Evolutionary conservation across 2,888 invertebrate genomes (phyloP).

Genomic region (Loripinus fragilis): DNA sequence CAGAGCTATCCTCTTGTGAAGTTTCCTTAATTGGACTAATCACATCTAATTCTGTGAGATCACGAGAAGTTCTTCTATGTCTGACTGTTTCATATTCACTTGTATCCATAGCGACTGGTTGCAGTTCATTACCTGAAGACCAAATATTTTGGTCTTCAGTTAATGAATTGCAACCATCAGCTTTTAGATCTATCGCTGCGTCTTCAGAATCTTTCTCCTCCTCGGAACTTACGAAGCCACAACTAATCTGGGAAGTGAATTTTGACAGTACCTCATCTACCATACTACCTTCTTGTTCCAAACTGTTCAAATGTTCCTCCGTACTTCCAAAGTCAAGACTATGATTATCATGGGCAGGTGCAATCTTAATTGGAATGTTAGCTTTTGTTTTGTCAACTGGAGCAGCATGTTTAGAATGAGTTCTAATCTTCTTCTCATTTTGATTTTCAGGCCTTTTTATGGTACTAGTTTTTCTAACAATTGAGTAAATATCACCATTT

Average conservation of each 20-base stretch:
- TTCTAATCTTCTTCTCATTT: background rate
- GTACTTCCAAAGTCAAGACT: slow-evolving; percentile 43
- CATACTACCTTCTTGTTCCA: slow-evolving; percentile 46
- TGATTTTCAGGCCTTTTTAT: slow-evolving; percentile 20
- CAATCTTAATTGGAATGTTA: background rate
- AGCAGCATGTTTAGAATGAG: background rate
- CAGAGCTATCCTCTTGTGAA: background rate
- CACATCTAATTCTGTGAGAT: slow-evolving; percentile 21
- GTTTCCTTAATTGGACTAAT: slow-evolving; percentile 43
- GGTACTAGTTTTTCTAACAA: slow-evolving; percentile 54
- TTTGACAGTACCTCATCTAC: slow-evolving; percentile 63
- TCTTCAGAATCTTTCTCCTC: background rate
- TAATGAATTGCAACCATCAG: too few relatives aligned
- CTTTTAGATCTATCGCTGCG: background rate
- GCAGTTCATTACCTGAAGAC: background rate
- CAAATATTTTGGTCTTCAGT: too few relatives aligned
- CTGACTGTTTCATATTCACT: background rate
- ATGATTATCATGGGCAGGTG: background rate
- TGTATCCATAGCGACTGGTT: background rate
- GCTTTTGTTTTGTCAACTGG: background rate
- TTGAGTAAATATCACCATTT: slow-evolving; percentile 64
- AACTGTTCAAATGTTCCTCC: background rate
- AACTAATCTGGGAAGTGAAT: slow-evolving; percentile 46
- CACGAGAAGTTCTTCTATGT: slow-evolving; percentile 17
- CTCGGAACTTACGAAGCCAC: background rate